Conservation (phyloP, 2,113 vertebrate species). For the Barbus barbus region DNA sequence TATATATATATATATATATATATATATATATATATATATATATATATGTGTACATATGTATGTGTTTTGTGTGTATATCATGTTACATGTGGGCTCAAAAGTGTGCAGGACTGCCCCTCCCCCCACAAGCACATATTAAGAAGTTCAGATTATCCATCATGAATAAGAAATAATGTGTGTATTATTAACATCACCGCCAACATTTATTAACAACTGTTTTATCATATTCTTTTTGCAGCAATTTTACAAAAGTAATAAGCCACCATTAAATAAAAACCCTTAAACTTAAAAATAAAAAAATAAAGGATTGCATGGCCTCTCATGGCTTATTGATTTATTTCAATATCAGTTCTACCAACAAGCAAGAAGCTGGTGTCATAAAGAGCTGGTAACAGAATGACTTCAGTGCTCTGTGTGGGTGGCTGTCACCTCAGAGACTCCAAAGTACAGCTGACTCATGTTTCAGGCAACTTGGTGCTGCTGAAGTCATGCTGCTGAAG, state of each 20-base stretch:
- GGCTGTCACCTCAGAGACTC: background rate
- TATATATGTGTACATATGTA: too few species aligned
- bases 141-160: background rate
- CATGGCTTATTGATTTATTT: background rate
- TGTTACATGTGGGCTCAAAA: too few species aligned
- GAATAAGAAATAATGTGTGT: background rate
- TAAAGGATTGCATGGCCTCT: background rate
- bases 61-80: too few species aligned
- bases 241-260: background rate
- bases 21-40: too few species aligned
- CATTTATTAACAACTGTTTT: background rate
- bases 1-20: too few species aligned
- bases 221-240: background rate
- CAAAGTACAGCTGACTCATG: too few species aligned
- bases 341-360: background rate
- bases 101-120: too few species aligned
- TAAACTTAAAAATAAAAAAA: background rate
- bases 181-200: background rate
- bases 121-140: too few species aligned
- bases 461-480: background rate
- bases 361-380: background rate
- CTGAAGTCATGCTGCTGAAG: slow-evolving; percentile 1
- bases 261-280: background rate
- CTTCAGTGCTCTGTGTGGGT: background rate
- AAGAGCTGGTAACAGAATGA: background rate